Evolutionary conservation across 2,797 vertebrate species (phyloP).

Genomic region (Hyperoplus immaculatus): DNA sequence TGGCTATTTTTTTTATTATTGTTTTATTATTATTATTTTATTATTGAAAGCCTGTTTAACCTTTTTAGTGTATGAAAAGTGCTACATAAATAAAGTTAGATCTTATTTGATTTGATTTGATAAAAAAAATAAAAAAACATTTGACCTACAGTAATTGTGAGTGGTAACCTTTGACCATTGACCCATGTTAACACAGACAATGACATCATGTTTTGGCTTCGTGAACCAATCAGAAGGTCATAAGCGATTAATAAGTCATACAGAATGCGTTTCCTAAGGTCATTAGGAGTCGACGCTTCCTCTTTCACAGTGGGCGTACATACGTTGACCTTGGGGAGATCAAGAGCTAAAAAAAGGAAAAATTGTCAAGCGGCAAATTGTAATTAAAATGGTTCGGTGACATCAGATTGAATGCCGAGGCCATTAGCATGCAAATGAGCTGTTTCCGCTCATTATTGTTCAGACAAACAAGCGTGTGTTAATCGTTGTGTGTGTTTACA

Average conservation of each 20-base stretch:
- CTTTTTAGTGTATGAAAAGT: too few relatives aligned
- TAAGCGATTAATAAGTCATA: too few relatives aligned
- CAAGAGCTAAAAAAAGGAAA: not conserved
- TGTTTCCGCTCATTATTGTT: constrained; percentile 55
- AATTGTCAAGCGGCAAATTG: constrained; percentile 16
- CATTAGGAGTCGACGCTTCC: too few relatives aligned
- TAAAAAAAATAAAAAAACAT: not conserved
- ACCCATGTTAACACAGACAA: not conserved
- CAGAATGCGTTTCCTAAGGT: too few relatives aligned
- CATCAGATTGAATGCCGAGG: constrained; percentile 45
- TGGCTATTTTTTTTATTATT: too few relatives aligned
- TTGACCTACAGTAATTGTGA: not conserved
- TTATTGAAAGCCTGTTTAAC: too few relatives aligned
- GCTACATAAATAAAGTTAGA: too few relatives aligned
- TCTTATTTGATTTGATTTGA: too few relatives aligned
- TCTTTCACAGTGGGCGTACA: not conserved
- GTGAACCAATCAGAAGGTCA: not conserved
- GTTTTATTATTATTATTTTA: too few relatives aligned
- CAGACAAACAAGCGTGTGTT: constrained; percentile 53
- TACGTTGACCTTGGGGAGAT: constrained; percentile 33
- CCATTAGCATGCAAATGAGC: constrained; percentile 65
- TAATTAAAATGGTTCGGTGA: constrained; percentile 9
- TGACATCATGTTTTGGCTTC: not conserved
- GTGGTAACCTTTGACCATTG: not conserved
- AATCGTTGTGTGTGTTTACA: constrained; percentile 50